Evolutionary conservation across 1,140 invertebrate species (phyloP), one percentile per base, ranked within the genome.

Genomic region (Scaptomyza pallida): DNA sequence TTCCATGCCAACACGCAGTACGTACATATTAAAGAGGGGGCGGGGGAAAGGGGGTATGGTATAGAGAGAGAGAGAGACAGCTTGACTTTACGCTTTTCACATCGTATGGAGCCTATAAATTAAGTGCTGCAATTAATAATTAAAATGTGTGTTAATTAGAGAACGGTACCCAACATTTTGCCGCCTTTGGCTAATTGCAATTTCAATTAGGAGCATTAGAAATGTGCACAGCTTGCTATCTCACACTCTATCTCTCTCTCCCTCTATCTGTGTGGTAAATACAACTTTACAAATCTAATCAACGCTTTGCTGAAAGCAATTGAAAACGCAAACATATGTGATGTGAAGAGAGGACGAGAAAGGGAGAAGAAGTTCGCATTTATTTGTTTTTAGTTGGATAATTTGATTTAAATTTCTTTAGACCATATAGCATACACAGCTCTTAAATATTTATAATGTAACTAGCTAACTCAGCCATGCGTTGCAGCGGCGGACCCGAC

Each of bases 91-190:
- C 4, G 12, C 17, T 19, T 50, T 26, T 50, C 10, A 33, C 35
- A 51, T 40, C 8, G 35, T 51, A 37, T n/a, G 37, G 21, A 37
- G 81, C 64, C 76, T 77, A 86, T 80, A 85, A 86, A 81, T 85
- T 80, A 85, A 86, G 81, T 85, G 76, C 73, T 68, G 64, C 81
- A 85, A 85, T 85, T 86, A 85, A 85, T 85, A 81, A 85, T 86
- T 85, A 61, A 85, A 86, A 80, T 77, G 77, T 75, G 81, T 86
- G 81, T 85, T 86, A 86, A 85, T 85, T 86, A 86, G 73, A 52
- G 57, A 68, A 60, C 50, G 60, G 57, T 37, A 43, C 33, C 19
- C 37, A 23, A 30, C 45, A 59, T 50, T n/a, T 50, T 16, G 43
- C 59, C 23, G 45, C 52, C 61, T 56, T 62, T 0, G 30, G 51